Percentiles rank a stretch among this genome's conserved stretches.
Conservation (phyloP, 2,797 vertebrate genomes). For the Vespertilio murinus region DNA sequence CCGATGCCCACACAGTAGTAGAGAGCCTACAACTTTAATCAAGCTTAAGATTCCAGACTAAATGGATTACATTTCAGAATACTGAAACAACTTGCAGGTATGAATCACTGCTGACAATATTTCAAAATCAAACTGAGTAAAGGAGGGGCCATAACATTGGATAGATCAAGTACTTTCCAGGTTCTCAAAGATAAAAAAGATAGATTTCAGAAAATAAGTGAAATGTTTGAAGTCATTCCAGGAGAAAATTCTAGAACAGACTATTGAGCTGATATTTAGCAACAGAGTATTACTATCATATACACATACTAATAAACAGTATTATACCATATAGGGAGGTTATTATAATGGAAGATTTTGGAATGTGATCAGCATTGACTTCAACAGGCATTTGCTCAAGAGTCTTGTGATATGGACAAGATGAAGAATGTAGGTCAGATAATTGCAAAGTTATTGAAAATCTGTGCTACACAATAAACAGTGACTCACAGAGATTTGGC, state of each 20-base stretch:
- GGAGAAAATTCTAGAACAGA: constrained; percentile 33
- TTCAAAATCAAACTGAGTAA: constrained; percentile 17
- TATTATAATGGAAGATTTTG: background rate
- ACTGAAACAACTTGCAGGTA: background rate
- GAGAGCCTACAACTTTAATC: background rate
- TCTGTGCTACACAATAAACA: background rate
- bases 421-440: background rate
- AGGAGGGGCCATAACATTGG: background rate
- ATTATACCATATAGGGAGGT: background rate
- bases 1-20: background rate
- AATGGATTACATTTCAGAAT: background rate
- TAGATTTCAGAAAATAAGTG: background rate
- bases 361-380: background rate
- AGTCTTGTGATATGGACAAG: background rate
- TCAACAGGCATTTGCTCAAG: background rate
- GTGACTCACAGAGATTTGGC: background rate
- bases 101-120: background rate
- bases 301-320: background rate
- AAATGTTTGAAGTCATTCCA: constrained; percentile 13
- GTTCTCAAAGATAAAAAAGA: background rate
- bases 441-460: background rate
- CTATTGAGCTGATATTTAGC: background rate
- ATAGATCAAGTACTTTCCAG: background rate
- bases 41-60: background rate
- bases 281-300: background rate